phyloP scores from a whole-genome alignment of 2,888 invertebrate species.

The Slavum lentiscoides region DNA sequence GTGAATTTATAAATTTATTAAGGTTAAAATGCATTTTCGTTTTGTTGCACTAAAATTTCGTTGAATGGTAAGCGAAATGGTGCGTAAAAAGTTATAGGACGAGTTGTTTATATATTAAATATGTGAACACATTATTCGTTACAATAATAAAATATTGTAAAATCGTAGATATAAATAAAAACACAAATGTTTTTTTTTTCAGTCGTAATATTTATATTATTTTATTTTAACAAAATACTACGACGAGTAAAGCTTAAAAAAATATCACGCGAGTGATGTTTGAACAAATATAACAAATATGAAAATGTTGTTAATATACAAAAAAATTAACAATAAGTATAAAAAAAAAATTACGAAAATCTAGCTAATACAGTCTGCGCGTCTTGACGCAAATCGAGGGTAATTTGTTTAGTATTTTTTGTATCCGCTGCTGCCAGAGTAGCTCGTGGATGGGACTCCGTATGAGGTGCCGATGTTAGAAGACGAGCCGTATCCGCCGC shows the following conservation, averaged over 20 bases:
- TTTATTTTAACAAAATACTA: constrained; percentile 15
- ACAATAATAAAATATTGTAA: not conserved
- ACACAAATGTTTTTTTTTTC: not conserved
- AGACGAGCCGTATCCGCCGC: constrained; percentile 24
- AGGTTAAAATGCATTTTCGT: too few relatives aligned
- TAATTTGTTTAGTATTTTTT: constrained; percentile 26
- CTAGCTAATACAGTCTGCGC: constrained; percentile 16
- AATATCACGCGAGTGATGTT: not conserved
- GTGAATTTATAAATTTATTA: too few relatives aligned
- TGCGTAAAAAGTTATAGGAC: too few relatives aligned
- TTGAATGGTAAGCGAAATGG: too few relatives aligned
- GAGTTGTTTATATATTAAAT: too few relatives aligned
- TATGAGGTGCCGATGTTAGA: constrained; percentile 13
- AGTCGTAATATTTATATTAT: constrained; percentile 8
- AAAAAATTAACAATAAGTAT: constrained; percentile 31
- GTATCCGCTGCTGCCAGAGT: constrained; percentile 28
- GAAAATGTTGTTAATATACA: not conserved
- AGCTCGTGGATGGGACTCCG: constrained; percentile 39
- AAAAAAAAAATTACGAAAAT: constrained; percentile 5
- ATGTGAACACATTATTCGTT: too few relatives aligned
- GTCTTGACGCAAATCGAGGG: not conserved
- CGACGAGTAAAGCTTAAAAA: not conserved
- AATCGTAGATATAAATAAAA: not conserved
- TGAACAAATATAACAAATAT: constrained; percentile 8
- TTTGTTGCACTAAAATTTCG: too few relatives aligned